phyloP scores from a whole-genome alignment of 2,113 vertebrate genomes.

The Promerops cafer region DNA sequence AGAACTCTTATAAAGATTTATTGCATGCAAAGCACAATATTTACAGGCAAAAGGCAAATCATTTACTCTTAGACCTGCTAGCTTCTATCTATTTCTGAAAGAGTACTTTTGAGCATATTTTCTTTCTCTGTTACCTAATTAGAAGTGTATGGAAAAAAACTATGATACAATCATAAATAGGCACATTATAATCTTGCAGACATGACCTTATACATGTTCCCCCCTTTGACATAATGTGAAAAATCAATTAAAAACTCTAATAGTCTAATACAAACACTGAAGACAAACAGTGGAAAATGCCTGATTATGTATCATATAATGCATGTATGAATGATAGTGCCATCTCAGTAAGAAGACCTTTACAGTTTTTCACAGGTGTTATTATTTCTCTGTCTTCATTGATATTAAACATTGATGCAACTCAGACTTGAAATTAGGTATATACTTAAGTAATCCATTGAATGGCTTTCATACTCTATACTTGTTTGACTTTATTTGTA shows the following conservation, averaged over 20 bases:
- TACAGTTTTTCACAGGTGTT: background rate
- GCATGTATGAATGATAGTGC: background rate
- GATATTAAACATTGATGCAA: background rate
- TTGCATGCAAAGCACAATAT: background rate
- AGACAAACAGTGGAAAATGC: background rate
- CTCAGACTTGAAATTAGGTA: background rate
- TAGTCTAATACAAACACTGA: background rate
- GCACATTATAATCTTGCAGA: background rate
- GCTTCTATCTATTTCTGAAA: background rate
- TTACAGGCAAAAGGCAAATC: background rate
- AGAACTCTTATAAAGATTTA: background rate
- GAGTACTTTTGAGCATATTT: background rate
- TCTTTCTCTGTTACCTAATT: background rate
- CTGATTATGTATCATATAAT: background rate
- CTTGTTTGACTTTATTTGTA: background rate
- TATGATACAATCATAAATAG: background rate
- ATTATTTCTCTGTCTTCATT: background rate
- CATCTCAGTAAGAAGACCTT: background rate
- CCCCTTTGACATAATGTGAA: background rate
- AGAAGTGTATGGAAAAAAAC: background rate
- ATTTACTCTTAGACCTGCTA: background rate
- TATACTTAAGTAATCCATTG: background rate
- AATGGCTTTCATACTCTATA: background rate
- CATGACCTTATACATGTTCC: rapidly evolving
- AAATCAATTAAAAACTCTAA: background rate